Evolutionary conservation across 2,888 invertebrate genomes (phyloP).

Genomic region (Caenorhabditis angaria): DNA sequence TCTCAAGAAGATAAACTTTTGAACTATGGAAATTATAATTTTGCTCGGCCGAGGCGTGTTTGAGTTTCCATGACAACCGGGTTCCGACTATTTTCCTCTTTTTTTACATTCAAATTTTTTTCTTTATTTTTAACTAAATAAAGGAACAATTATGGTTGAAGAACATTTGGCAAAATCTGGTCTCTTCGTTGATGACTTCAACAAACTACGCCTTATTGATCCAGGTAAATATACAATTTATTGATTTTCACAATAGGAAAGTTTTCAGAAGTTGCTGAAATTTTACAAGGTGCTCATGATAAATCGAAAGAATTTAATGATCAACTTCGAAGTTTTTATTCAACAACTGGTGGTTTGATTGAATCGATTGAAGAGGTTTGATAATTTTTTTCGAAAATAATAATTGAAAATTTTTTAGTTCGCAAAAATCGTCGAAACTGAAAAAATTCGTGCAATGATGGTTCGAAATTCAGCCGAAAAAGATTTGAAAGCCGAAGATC

Average conservation of each 20-base stretch:
- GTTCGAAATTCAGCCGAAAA: conserved; percentile 16
- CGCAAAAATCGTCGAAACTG: conserved; percentile 35
- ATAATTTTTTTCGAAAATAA: not conserved
- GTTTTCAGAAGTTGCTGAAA: conserved; percentile 28
- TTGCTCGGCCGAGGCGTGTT: too few species aligned
- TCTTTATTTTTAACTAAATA: too few species aligned
- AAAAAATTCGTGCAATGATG: conserved; percentile 41
- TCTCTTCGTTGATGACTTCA: conserved; percentile 39
- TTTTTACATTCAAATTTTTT: too few species aligned
- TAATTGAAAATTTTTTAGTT: conserved; percentile 20
- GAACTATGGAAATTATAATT: too few species aligned
- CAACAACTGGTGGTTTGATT: conserved; percentile 26
- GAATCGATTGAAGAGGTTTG: conserved; percentile 40
- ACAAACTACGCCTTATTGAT: conserved; percentile 26
- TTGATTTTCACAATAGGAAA: not conserved
- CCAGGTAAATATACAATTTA: conserved; percentile 20
- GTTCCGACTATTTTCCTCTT: too few species aligned
- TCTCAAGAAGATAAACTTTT: too few species aligned
- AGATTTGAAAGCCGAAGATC: conserved; percentile 24
- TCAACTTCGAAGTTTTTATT: conserved; percentile 24
- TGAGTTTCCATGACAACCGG: too few species aligned
- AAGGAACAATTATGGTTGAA: too few species aligned
- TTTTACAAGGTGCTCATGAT: conserved; percentile 34
- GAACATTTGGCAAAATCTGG: conserved; percentile 35
- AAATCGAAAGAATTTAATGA: conserved; percentile 39